phyloP scores from a whole-genome alignment of 1,140 invertebrate species.

The Anoplolepis gracilipes region DNA sequence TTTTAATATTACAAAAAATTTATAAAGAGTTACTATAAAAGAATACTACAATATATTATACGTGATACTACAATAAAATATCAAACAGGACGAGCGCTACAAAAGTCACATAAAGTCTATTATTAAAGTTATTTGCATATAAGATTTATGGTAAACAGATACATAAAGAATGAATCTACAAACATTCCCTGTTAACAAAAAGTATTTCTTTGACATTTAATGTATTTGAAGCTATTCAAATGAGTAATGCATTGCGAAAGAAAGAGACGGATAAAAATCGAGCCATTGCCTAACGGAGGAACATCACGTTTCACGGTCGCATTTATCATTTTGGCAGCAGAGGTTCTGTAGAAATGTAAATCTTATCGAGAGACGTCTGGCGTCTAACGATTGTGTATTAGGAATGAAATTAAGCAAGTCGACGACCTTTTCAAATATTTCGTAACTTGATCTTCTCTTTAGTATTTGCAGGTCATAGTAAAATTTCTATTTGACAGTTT shows the following conservation, averaged over 20 bases:
- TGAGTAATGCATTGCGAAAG: not conserved
- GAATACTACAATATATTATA: not conserved
- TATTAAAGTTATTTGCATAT: conserved; percentile 25
- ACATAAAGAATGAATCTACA: not conserved
- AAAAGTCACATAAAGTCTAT: conserved; percentile 15
- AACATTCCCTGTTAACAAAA: not conserved
- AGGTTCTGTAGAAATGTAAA: conserved; percentile 1
- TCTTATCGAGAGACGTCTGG: conserved; percentile 38
- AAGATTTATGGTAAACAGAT: conserved; percentile 42
- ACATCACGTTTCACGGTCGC: conserved; percentile 2
- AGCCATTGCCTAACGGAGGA: conserved; percentile 35
- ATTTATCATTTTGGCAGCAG: conserved; percentile 46
- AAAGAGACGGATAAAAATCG: conserved; percentile 11
- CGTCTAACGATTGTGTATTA: conserved; percentile 39
- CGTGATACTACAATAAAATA: conserved; percentile 34
- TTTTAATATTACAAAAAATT: conserved; percentile 51
- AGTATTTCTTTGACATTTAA: conserved; percentile 24
- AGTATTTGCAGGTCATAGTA: not conserved
- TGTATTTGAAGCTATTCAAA: conserved; percentile 1
- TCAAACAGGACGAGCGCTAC: conserved; percentile 9
- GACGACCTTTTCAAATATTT: conserved; percentile 61
- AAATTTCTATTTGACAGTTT: not conserved
- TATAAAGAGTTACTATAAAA: conserved; percentile 3
- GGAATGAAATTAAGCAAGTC: conserved; percentile 59
- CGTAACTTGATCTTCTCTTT: not conserved